Evolutionary conservation across 92 coral and sea anemone genomes (phyloP).

Genomic region (Metridium senile): DNA sequence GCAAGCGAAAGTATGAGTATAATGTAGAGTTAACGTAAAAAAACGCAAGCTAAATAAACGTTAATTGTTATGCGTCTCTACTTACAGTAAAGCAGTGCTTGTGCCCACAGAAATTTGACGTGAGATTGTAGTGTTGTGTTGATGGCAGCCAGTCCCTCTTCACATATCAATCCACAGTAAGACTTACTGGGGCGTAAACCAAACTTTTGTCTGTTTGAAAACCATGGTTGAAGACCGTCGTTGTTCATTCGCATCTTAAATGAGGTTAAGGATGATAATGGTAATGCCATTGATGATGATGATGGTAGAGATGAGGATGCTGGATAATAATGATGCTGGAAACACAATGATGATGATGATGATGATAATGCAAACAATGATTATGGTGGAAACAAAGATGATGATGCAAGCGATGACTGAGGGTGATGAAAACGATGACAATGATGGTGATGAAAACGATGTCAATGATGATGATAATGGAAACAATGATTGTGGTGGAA

Average conservation of each 20-base stretch:
- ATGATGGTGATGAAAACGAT: no score
- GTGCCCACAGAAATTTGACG: slow-evolving; percentile 84
- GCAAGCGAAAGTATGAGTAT: no score
- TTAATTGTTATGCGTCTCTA: no score
- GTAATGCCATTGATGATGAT: neutral
- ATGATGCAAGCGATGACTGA: no score
- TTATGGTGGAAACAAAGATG: no score
- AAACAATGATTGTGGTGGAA: no score
- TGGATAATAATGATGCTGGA: neutral
- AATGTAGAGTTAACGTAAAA: no score
- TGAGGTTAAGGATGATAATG: neutral
- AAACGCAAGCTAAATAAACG: no score
- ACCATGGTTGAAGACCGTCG: slow-evolving; percentile 99
- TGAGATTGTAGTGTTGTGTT: slow-evolving; percentile 79
- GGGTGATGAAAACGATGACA: no score
- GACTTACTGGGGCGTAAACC: slow-evolving; percentile 83
- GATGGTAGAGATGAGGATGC: neutral
- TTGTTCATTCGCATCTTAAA: slow-evolving; percentile 82
- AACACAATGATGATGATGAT: no score
- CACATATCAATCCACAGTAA: slow-evolving; percentile 69
- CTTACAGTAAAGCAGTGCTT: slow-evolving; percentile 95
- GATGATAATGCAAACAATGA: no score
- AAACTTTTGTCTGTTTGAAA: slow-evolving; percentile 88
- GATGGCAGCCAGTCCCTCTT: slow-evolving; percentile 94
- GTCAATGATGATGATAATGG: no score